Base-by-base conservation (phyloP, 2,888 invertebrate genomes). In the Lochmaea capreae region DNA sequence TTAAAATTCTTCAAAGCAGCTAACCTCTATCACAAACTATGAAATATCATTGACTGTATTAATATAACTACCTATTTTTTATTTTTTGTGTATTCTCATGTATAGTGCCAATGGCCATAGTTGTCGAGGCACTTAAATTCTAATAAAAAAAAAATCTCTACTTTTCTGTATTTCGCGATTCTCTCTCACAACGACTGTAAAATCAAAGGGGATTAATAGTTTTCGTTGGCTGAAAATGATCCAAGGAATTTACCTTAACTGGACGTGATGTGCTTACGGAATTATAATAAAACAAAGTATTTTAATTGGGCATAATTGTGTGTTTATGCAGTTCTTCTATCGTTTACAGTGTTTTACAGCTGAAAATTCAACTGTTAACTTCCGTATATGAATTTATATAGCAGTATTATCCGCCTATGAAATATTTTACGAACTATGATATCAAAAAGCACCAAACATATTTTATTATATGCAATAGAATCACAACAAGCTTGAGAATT, bases 401-500 rank as follows among this genome's bases (percentile, higher is more conserved):
- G 11, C 33, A 33, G 26, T 58, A 58, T 58, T 26, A 12, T 33
- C 26, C 10, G 8, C 57, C 22, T 12, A 69, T n/a, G 46, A 33
- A 14, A 69, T 54, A 52, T 62, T 69, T 63, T 63, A 54, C 10
- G 69, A 54, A 69, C 43, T 49, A 49, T 68, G 61, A 61, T 61
- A 39, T 59, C 33, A 54, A 16, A 26, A 26, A 59, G 59, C 46
- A 33, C 33, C 33, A 33, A 33, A 33, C 33, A 33, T 68, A 68
- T 61, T 68, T 68, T 68, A 68, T 68, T 43, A 49, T 59, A 49
- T 59, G 46, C 58, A 68, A 62, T 63, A 63, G 69, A 61, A 58
- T 68, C 61, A 18, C 16, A 68, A 68, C 61, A 61, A 68, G 67
- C 43, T 61, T 49, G 61, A 61, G 68, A 68, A 68, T 68, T 68